These are phyloP conservation scores for Bathybates hornii DNA, from an alignment of 2,113 vertebrate species.

Conservation along the genomic window DNA sequence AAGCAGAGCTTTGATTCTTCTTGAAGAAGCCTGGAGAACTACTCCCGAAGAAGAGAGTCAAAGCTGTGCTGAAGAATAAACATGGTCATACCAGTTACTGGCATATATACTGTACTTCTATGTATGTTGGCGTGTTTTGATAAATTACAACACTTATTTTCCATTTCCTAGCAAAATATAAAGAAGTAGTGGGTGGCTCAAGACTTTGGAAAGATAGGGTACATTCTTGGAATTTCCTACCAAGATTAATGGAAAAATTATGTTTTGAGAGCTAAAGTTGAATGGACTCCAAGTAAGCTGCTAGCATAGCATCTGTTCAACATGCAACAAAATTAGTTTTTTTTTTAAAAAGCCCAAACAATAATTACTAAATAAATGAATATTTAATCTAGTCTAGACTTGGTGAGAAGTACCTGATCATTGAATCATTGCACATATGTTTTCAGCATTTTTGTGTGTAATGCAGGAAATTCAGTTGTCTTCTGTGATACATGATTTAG, in stretches of 20 bases:
- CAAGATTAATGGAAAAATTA: not conserved
- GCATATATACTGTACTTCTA: not conserved
- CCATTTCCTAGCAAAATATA: not conserved
- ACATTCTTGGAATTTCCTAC: not conserved
- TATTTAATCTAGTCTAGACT: not conserved
- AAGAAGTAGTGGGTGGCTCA: not conserved
- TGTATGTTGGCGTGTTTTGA: not conserved
- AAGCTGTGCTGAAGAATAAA: not conserved
- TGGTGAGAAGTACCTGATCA: not conserved
- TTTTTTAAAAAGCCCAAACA: not conserved
- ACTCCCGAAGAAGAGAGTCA: not conserved
- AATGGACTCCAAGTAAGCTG: not conserved
- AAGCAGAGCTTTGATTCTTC: not conserved
- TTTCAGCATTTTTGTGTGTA: not conserved
- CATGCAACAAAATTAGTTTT: not conserved
- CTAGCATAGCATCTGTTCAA: not conserved
- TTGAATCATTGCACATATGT: not conserved
- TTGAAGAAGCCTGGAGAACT: not conserved
- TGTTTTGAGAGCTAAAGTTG: not conserved
- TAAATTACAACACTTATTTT: not conserved
- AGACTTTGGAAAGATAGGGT: not conserved
- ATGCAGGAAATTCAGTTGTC: not conserved
- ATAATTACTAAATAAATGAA: not conserved
- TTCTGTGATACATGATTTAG: not conserved
- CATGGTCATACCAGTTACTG: not conserved